Evolutionary conservation across 2,888 invertebrate species (phyloP).

Genomic region (Allacma fusca): DNA sequence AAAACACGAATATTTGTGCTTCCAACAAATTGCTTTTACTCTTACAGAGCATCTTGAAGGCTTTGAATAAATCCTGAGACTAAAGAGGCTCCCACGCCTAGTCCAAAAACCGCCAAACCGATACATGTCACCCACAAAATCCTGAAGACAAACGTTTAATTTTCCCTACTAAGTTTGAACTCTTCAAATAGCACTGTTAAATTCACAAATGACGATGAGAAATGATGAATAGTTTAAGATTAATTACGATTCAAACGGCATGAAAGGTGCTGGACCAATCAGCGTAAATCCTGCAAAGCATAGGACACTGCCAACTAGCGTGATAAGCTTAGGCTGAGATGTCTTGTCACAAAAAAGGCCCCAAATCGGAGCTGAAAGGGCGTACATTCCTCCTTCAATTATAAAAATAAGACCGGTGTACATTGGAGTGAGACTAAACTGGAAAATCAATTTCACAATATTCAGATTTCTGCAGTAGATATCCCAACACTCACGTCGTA

Average conservation of each 20-base stretch:
- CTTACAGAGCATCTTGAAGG: conserved; percentile 80
- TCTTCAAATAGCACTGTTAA: too few relatives aligned
- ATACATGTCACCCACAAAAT: conserved; percentile 71
- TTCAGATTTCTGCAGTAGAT: too few relatives aligned
- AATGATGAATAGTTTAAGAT: too few relatives aligned
- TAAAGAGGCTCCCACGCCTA: conserved; percentile 85
- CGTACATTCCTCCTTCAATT: conserved; percentile 83
- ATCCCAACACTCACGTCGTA: too few relatives aligned
- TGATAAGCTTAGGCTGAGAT: conserved; percentile 74
- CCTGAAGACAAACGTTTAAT: too few relatives aligned
- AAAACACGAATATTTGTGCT: too few relatives aligned
- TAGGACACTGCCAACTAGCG: conserved; percentile 73
- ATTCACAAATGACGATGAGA: too few relatives aligned
- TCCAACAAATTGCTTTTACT: too few relatives aligned
- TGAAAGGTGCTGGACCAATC: conserved; percentile 82
- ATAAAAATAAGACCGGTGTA: conserved; percentile 82
- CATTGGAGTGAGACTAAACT: conserved; percentile 75
- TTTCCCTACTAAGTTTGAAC: too few relatives aligned
- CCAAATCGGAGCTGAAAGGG: conserved; percentile 78
- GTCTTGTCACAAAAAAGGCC: conserved; percentile 81
- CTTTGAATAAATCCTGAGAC: conserved; percentile 89
- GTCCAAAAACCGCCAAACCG: conserved; percentile 79
- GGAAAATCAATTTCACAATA: too few relatives aligned
- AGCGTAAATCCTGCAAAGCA: conserved; percentile 76
- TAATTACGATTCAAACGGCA: conserved; percentile 70